A percentile compares a stretch with the other conserved stretches of the same genome.
Evolutionary conservation across 2,888 invertebrate genomes (phyloP).

Genomic region (Mimumesa dahlbomi): DNA sequence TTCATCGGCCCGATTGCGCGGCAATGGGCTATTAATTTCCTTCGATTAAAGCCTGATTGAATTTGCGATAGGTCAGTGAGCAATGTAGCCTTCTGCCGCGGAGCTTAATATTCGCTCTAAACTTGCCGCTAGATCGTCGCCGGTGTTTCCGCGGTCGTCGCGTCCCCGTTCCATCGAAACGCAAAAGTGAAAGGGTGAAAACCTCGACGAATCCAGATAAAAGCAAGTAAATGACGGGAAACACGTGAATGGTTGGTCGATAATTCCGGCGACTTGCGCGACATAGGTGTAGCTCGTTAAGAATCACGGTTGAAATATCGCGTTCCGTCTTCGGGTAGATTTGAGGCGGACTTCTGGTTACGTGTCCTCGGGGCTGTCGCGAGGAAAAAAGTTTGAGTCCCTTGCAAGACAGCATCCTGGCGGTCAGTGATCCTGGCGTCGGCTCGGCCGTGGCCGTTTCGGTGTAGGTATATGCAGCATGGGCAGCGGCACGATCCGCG

Average conservation of each 20-base stretch:
- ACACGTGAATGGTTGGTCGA: too few species aligned
- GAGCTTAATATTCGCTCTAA: too few species aligned
- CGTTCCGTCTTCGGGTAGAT: conserved; percentile 43
- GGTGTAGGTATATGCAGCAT: conserved; percentile 54
- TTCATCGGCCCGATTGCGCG: background rate
- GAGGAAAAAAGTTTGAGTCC: conserved; percentile 61
- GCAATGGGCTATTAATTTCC: too few species aligned
- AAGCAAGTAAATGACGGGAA: too few species aligned
- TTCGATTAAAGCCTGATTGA: background rate
- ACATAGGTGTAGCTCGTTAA: conserved; percentile 50
- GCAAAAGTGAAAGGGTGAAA: too few species aligned
- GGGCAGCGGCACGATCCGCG: conserved; percentile 33
- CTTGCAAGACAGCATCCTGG: conserved; percentile 58
- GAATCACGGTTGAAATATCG: conserved; percentile 51
- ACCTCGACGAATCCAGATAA: too few species aligned
- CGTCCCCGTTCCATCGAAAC: too few species aligned
- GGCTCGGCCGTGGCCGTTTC: conserved; percentile 49
- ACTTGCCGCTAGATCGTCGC: too few species aligned
- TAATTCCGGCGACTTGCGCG: too few species aligned
- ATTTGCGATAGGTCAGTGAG: background rate
- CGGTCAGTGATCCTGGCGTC: conserved; percentile 62
- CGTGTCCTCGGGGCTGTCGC: conserved; percentile 58
- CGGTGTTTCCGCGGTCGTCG: too few species aligned
- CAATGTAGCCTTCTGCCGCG: too few species aligned
- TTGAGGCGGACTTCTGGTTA: conserved; percentile 52